phyloP scores from a whole-genome alignment of 1,140 invertebrate genomes.

The Drosophila carrolli region DNA sequence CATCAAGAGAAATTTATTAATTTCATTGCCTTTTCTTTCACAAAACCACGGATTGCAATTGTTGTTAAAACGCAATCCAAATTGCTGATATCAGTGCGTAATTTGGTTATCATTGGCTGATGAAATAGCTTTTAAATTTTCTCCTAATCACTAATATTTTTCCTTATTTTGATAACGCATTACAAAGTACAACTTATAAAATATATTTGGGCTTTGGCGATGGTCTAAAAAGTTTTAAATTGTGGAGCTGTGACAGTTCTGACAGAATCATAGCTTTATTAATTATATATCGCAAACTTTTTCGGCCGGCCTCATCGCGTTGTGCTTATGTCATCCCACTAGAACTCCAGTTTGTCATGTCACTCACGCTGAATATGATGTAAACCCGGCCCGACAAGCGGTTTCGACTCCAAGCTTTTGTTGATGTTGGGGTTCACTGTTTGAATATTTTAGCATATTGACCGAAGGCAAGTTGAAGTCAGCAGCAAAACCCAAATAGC shows the following conservation, averaged over 20 bases:
- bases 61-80: neutral
- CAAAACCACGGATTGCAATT: neutral
- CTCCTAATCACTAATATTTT: neutral
- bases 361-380: slow-evolving; percentile 18
- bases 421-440: slow-evolving; percentile 25
- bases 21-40: neutral
- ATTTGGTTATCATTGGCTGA: neutral
- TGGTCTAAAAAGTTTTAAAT: no score
- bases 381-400: slow-evolving; percentile 2
- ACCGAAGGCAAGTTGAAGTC: slow-evolving; percentile 10
- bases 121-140: slow-evolving; percentile 1
- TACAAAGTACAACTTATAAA: no score
- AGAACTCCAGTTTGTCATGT: slow-evolving; percentile 16
- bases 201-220: no score
- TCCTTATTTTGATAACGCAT: no score
- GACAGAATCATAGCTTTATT: neutral
- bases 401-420: slow-evolving; percentile 1
- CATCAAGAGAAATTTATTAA: neutral
- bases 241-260: neutral
- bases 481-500: slow-evolving; percentile 24
- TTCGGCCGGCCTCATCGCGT: neutral
- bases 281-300: neutral
- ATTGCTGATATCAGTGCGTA: neutral
- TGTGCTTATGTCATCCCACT: slow-evolving; percentile 16
- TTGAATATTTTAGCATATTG: slow-evolving; percentile 63